Evolutionary conservation across 30 jellyfish, hydroid and myxozoan genomes (phyloP).

Genomic region (Aurelia sp.): DNA sequence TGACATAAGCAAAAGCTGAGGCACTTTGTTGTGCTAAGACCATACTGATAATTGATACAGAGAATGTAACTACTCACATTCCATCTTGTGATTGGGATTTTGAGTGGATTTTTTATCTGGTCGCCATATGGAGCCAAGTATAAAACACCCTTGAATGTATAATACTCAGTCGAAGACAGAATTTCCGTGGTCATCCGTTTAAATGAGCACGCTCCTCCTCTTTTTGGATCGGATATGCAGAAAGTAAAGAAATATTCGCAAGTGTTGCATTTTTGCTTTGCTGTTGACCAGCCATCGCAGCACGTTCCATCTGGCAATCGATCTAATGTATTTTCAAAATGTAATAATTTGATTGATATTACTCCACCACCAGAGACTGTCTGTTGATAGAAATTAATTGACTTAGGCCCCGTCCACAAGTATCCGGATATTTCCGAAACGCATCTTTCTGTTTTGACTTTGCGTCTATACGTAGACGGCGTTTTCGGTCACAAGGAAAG

Average conservation of each 20-base stretch:
- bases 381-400: neutral
- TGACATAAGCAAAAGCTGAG: too few relatives aligned
- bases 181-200: neutral
- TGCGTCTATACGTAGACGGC: too few relatives aligned
- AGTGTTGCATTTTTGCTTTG: neutral
- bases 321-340: conserved; percentile 19
- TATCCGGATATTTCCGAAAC: too few relatives aligned
- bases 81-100: conserved; percentile 7
- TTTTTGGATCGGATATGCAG: conserved; percentile 2
- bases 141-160: neutral
- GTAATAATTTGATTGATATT: conserved; percentile 12
- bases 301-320: conserved; percentile 25
- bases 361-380: conserved; percentile 17
- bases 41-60: too few relatives aligned
- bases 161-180: neutral
- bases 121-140: neutral
- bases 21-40: too few relatives aligned
- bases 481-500: too few relatives aligned
- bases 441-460: too few relatives aligned
- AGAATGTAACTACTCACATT: conserved; percentile 9
- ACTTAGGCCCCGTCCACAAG: too few relatives aligned
- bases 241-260: conserved; percentile 25
- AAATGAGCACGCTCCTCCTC: conserved; percentile 19
- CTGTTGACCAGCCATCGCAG: conserved; percentile 9
- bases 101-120: conserved; percentile 7